Conservation (phyloP, 2,797 vertebrate species). For the Numenius phaeopus region DNA sequence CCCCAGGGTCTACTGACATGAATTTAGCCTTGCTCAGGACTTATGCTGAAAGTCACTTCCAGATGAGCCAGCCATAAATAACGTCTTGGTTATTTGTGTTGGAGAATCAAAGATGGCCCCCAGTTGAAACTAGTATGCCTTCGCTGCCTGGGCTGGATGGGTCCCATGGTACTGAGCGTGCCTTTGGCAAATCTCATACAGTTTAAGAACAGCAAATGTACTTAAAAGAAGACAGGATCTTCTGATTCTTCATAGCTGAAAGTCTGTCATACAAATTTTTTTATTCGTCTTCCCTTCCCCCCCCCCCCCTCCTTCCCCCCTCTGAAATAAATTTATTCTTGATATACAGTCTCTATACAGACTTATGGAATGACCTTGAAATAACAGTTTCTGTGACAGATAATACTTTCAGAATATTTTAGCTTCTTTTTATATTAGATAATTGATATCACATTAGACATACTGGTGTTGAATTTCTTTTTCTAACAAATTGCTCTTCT, state of each 20-base stretch:
- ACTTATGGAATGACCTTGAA: neutral
- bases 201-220: neutral
- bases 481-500: neutral
- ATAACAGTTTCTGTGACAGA: neutral
- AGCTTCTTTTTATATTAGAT: neutral
- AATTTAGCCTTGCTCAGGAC: neutral
- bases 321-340: neutral
- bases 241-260: neutral
- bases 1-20: neutral
- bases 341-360: neutral
- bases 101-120: neutral
- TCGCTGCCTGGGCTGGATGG: neutral
- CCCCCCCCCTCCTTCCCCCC: fast-evolving
- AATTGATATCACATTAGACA: neutral
- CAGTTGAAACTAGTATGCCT: neutral
- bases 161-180: neutral
- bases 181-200: neutral
- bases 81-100: neutral
- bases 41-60: neutral
- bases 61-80: neutral
- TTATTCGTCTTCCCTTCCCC: no score
- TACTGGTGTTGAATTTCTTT: neutral
- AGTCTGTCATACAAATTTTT: neutral
- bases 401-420: neutral
- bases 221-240: neutral